Conservation (phyloP, 2,113 vertebrate species). For the Myotis davidii region DNA sequence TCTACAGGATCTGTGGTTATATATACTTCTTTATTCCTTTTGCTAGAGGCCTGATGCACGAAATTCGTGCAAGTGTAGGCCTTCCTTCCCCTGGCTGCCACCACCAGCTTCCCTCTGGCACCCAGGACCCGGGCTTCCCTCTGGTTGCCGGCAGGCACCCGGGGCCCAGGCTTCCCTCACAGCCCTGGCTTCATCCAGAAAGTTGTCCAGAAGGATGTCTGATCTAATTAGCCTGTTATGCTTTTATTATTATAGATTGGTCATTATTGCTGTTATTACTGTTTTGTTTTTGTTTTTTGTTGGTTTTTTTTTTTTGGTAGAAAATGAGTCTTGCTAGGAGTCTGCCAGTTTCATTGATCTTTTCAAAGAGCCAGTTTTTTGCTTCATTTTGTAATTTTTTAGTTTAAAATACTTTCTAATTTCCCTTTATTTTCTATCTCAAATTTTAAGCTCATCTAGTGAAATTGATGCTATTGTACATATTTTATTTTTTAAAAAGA, state of each 20-base stretch:
- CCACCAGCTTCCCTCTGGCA: too few relatives aligned
- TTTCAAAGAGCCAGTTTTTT: background rate
- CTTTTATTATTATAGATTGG: too few relatives aligned
- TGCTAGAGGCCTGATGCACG: too few relatives aligned
- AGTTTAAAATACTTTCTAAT: background rate
- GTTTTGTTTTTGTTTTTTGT: background rate
- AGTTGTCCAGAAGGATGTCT: too few relatives aligned
- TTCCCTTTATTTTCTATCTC: slow-evolving; percentile 5
- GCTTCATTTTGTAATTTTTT: background rate
- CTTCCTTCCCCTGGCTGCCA: too few relatives aligned
- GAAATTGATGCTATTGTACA: background rate
- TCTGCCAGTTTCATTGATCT: slow-evolving; percentile 10
- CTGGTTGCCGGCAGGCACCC: too few relatives aligned
- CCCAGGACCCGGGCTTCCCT: too few relatives aligned
- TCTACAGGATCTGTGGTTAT: slow-evolving; percentile 45
- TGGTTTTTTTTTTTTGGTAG: background rate
- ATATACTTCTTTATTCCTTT: background rate
- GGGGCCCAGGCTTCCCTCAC: too few relatives aligned
- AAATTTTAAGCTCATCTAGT: background rate
- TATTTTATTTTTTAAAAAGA: background rate
- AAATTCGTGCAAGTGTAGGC: too few relatives aligned
- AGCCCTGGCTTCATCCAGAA: too few relatives aligned
- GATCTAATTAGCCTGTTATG: too few relatives aligned
- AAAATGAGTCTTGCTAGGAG: background rate
- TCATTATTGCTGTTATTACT: background rate